Base-by-base conservation (phyloP, 2,888 invertebrate species). In the Thymelicus acteon region DNA sequence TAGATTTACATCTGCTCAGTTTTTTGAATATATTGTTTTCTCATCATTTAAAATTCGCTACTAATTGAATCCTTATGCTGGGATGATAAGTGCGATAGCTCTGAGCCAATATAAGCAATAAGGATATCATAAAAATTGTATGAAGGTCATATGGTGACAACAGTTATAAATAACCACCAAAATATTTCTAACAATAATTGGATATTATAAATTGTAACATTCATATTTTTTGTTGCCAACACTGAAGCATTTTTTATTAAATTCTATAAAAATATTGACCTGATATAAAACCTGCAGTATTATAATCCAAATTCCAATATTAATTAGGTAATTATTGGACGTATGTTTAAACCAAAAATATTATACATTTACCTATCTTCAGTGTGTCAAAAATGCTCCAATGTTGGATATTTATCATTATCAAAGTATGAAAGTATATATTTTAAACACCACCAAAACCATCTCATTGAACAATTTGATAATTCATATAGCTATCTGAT, bases 161-260 rank as follows among this genome's bases (percentile, higher is more conserved):
- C 82, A 81, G 78, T 82, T 83, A 86, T 85, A 86, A 82, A 86
- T 79, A 81, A 84, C 78, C 84, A 87, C 75, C 77, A 81, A 83
- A 77, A 81, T 79, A 78, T 79, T 71, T 69, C 70, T 60, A 65
- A 73, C 40, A 63, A 58, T 49, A 63, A 69, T 48, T 69, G 58
- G 15, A 10, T 40, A 40, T 19, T 44, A 19, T 19, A 54, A 63
- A 58, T 48, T 48, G 15, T 58, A 69, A 70, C 63, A 64, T 64
- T 64, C 19, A 69, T 62, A 64, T 15, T 54, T 64, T 63, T 49
- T 63, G 52, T 54, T 60, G 19, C 49, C 49, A 64, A 64, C 19
- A 64, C 19, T 54, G 64, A 64, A 64, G 64, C 52, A 64, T 64
- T 40, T 39, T 13, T 13, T 64, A 12, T 13, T 49, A n/a, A 7